phyloP scores from a whole-genome alignment of 2,888 invertebrate genomes.

The Sarcophaga caerulescens region DNA sequence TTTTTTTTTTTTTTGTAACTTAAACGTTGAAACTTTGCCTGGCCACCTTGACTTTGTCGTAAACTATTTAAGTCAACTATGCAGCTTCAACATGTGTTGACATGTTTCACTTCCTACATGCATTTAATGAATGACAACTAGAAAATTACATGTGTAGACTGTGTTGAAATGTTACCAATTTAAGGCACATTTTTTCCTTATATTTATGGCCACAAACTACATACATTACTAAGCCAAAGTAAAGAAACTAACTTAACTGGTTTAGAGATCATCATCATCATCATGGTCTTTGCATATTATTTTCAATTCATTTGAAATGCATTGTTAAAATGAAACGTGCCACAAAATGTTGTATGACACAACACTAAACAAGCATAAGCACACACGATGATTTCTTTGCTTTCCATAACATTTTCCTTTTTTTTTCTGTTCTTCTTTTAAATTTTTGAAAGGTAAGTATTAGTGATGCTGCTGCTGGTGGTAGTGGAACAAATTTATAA shows the following conservation, averaged over 20 bases:
- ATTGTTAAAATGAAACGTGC: conserved; percentile 49
- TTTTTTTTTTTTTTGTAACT: too few relatives aligned
- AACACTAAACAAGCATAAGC: conserved; percentile 14
- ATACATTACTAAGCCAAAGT: background rate
- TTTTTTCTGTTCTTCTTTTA: background rate
- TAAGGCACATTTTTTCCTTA: conserved; percentile 7
- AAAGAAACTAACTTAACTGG: background rate
- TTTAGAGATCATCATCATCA: background rate
- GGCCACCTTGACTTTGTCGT: conserved; percentile 6
- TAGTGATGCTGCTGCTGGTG: background rate
- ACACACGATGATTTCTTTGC: background rate
- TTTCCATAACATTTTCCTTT: background rate
- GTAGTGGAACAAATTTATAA: conserved; percentile 74
- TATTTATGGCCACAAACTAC: background rate
- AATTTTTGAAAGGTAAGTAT: background rate
- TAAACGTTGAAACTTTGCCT: background rate
- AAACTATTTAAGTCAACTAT: conserved; percentile 32
- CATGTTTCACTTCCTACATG: conserved; percentile 49
- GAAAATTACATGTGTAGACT: conserved; percentile 47
- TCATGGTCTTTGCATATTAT: conserved; percentile 6
- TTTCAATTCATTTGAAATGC: conserved; percentile 67
- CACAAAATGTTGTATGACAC: conserved; percentile 41
- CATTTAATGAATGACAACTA: conserved; percentile 47
- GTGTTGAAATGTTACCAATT: conserved; percentile 65
- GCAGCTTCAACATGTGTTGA: conserved; percentile 50